Base-by-base conservation (phyloP, 2,888 invertebrate genomes). In the Parthenolecanium corni region DNA sequence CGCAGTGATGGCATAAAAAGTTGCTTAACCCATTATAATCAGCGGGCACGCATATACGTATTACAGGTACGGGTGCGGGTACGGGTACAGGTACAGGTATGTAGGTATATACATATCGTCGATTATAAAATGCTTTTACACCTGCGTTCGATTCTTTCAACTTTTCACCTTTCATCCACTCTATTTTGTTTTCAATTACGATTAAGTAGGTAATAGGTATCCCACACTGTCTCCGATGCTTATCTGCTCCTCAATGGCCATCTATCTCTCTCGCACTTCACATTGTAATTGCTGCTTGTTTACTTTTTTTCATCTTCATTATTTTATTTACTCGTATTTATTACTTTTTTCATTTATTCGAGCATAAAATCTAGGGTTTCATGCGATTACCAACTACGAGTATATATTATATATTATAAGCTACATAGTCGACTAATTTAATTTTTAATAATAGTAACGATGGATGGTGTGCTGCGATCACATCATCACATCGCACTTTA, bases 381-480 rank as follows among this genome's bases (percentile, higher is more conserved):
- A 58, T 58, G 47, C 58, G 46, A 58, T 58, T 58, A 58, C 47
- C 46, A 47, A 58, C 58, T 58, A 31, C 31, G 4, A 6, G 58
- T 58, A 46, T 58, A 20, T n/a, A n/a, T n/a, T n/a, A n/a, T n/a
- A n/a, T n/a, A n/a, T n/a, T n/a, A n/a, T n/a, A n/a, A n/a, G n/a
- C n/a, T n/a, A n/a, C n/a, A n/a, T n/a, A n/a, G n/a, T n/a, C n/a
- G n/a, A n/a, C n/a, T n/a, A n/a, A n/a, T 58, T 58, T 47, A 58
- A 46, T 47, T 47, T 25, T 47, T 31, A 58, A 58, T 31, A 58
- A 58, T 58, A 47, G 31, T 58, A 25, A 25, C 23, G 18, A 40
- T 44, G 47, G 47, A 9, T 31, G 31, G 4, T 31, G 31, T 31
- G 46, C 20, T 20, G 46, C n/a, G 18, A 20, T 44, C 46, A 44